Evolutionary conservation across 2,113 vertebrate species (phyloP).

Genomic region (Anoplopoma fimbria): DNA sequence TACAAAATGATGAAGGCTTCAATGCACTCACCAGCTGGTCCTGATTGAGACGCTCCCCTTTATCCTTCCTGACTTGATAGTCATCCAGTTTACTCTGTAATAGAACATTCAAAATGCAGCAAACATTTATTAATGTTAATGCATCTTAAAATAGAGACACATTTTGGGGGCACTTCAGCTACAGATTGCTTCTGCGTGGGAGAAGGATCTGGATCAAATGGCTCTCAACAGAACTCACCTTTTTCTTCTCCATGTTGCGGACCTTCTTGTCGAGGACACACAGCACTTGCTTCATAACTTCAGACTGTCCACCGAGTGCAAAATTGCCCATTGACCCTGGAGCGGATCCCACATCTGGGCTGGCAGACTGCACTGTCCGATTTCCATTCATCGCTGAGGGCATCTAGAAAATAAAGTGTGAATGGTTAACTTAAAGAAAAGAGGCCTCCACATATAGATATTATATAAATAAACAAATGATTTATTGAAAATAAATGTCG

Average conservation of each 20-base stretch:
- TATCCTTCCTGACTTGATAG: constrained; percentile 93
- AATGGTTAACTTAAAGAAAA: neutral
- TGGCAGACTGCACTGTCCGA: constrained; percentile 82
- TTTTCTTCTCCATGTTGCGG: constrained; percentile 97
- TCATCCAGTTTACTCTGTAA: constrained; percentile 94
- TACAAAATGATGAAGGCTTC: neutral
- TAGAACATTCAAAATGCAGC: constrained; percentile 1
- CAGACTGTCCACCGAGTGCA: constrained; percentile 77
- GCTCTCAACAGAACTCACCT: constrained; percentile 80
- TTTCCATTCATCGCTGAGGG: constrained; percentile 95
- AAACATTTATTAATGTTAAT: neutral
- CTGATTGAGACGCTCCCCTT: constrained; percentile 95
- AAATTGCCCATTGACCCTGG: constrained; percentile 78
- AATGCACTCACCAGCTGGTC: constrained; percentile 91
- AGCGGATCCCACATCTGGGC: constrained; percentile 86
- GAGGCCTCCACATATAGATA: neutral
- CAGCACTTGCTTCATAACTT: constrained; percentile 96
- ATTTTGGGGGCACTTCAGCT: neutral
- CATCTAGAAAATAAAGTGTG: constrained; percentile 83
- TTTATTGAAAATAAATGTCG: neutral
- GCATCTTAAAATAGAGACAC: neutral
- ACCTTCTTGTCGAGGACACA: constrained; percentile 95
- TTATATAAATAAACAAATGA: neutral
- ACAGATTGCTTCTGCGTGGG: neutral
- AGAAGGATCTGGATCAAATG: neutral